Evolutionary conservation across 53 echinoderm and acorn worm species (phyloP), one percentile per base, ranked within the genome.

Genomic region (Arbacia lixula): DNA sequence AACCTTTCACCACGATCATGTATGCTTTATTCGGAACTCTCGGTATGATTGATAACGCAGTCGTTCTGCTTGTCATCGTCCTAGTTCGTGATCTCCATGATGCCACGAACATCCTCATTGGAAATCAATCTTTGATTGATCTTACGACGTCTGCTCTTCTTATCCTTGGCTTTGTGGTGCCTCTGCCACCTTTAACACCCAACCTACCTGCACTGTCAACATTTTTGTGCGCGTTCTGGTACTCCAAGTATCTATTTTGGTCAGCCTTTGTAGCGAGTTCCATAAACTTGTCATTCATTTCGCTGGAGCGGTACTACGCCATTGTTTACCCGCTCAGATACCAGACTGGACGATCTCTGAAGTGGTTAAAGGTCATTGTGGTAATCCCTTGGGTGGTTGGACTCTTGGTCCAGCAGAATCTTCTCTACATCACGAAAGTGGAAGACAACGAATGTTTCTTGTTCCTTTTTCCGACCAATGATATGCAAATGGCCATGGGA

Each of bases 21-120:
- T 77, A 77, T 29, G 39, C 38, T 19, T 2, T 60, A 16, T 77
- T 77, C 55, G 78, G 78, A 2, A 28, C 55, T 3, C 36, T 77
- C 3, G 78, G 78, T 17, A 60, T 77, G 21, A 40, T 36, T 6
- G 78, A 58, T 4, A 77, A 77, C 28, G 40, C 57, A 24, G 37
- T 77, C 37, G 78, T 77, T 16, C 78, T 77, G 36, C 12, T 77
- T 24, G 78, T 77, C 58, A 77, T 77, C 60, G 41, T 28, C 56
- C 56, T 58, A n/a, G 78, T 77, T 36, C 39, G 58, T 6, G 55
- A 75, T 34, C 35, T 55, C 57, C 60, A 31, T 25, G 60, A 55
- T 40, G 60, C 38, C 20, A 38, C 78, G 20, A 77, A 77, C 19
- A 9, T 77, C 11, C 58, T 77, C 40, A 77, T 77, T 17, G 60